Conservation (phyloP, 2,797 vertebrate species). For the Malurus leucopterus region DNA sequence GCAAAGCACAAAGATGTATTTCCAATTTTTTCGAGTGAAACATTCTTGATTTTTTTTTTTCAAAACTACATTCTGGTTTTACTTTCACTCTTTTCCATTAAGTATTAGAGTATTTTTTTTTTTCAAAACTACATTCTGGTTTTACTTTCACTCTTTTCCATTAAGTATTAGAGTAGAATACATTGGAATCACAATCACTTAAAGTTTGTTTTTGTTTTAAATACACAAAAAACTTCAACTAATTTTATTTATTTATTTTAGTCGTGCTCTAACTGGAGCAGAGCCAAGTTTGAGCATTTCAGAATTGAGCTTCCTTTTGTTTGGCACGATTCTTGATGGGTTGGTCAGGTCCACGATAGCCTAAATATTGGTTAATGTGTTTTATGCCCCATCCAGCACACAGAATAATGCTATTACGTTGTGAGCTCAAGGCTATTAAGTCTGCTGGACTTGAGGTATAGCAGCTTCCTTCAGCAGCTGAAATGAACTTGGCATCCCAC, state of each 20-base stretch:
- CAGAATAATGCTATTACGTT: constrained; percentile 9
- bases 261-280: neutral
- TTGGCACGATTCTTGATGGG: neutral
- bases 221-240: neutral
- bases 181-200: neutral
- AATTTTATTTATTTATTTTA: neutral
- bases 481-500: constrained; percentile 30
- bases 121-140: neutral
- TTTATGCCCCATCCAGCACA: neutral
- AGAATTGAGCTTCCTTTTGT: neutral
- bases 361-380: constrained; percentile 34
- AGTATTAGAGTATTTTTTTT: neutral
- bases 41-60: neutral
- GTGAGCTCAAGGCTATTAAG: neutral
- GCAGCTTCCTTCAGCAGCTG: constrained; percentile 21
- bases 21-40: neutral
- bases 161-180: neutral
- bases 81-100: neutral
- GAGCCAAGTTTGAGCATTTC: neutral
- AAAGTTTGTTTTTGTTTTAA: neutral
- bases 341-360: neutral
- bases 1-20: neutral
- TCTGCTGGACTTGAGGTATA: constrained; percentile 10
- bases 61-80: neutral
- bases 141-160: neutral